Evolutionary conservation across 2,797 vertebrate genomes (phyloP).

Genomic region (Antennarius maculatus): DNA sequence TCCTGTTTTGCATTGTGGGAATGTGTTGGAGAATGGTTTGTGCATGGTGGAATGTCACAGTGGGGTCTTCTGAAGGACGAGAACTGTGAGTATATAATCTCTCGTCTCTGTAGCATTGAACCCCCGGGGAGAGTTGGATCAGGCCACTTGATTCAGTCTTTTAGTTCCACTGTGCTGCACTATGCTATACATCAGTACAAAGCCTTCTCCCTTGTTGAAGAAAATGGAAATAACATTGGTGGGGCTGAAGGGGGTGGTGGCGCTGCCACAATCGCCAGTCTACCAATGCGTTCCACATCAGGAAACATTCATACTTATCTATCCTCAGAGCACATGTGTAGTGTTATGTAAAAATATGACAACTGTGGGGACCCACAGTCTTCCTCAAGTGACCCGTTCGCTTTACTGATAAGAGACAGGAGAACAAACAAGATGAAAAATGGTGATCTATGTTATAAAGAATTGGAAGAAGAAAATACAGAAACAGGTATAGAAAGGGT

Average conservation of each 20-base stretch:
- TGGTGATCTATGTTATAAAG: constrained; percentile 22
- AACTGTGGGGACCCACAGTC: constrained; percentile 44
- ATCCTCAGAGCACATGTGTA: constrained; percentile 64
- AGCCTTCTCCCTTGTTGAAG: constrained; percentile 65
- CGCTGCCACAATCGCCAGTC: constrained; percentile 27
- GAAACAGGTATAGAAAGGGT: constrained; percentile 3
- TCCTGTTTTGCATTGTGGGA: constrained; percentile 59
- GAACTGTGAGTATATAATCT: constrained; percentile 76
- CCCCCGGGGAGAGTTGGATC: constrained; percentile 76
- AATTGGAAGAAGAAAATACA: background rate
- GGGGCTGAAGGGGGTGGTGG: constrained; percentile 3
- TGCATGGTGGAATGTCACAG: constrained; percentile 65
- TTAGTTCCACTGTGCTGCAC: constrained; percentile 74
- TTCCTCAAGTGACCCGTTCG: constrained; percentile 8
- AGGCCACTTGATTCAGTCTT: constrained; percentile 80
- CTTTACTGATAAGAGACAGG: constrained; percentile 5
- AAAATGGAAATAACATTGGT: constrained; percentile 67
- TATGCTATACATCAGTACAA: constrained; percentile 56
- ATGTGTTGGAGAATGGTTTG: constrained; percentile 54
- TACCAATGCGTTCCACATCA: constrained; percentile 65
- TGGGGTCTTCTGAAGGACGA: constrained; percentile 70
- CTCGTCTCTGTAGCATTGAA: constrained; percentile 53
- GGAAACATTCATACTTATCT: constrained; percentile 68
- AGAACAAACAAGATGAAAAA: constrained; percentile 46
- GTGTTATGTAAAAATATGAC: constrained; percentile 64